Conservation (phyloP, 2,113 vertebrate species). For the Ciconia boyciana region DNA sequence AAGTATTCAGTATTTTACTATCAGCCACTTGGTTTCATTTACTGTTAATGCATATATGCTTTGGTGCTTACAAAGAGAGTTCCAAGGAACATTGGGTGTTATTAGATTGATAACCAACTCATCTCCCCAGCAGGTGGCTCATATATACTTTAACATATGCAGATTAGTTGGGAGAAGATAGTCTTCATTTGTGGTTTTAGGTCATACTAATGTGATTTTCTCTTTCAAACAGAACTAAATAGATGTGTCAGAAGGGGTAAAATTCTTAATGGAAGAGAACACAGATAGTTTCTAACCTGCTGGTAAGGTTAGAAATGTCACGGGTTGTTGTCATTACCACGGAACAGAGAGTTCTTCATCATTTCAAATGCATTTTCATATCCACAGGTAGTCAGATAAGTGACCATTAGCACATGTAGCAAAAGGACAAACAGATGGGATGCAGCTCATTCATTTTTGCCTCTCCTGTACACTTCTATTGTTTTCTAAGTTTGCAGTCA, state of each 20-base stretch:
- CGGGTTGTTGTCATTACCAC: conserved; percentile 82
- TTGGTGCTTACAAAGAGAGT: conserved; percentile 71
- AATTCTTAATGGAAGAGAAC: conserved; percentile 85
- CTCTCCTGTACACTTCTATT: conserved; percentile 22
- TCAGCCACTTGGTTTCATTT: conserved; percentile 68
- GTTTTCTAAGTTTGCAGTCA: conserved; percentile 59
- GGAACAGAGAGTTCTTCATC: conserved; percentile 79
- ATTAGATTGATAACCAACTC: conserved; percentile 86
- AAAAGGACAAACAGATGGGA: conserved; percentile 77
- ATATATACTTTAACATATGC: conserved; percentile 81
- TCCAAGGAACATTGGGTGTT: conserved; percentile 69
- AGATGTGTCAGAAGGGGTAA: conserved; percentile 81
- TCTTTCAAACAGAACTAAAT: conserved; percentile 79
- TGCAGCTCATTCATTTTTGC: conserved; percentile 56
- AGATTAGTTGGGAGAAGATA: conserved; percentile 69
- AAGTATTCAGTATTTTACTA: conserved; percentile 56
- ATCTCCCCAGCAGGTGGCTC: conserved; percentile 81
- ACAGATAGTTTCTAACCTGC: conserved; percentile 81
- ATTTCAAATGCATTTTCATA: conserved; percentile 80
- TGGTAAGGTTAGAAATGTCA: conserved; percentile 81
- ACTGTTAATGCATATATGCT: conserved; percentile 69
- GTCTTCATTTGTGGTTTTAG: conserved; percentile 75
- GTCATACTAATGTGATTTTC: conserved; percentile 82
- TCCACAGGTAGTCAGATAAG: conserved; percentile 80
- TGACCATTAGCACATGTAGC: conserved; percentile 76